These are phyloP conservation scores for Crenuchus spilurus DNA, from an alignment of 2,797 vertebrate genomes.

Conservation along the genomic window DNA sequence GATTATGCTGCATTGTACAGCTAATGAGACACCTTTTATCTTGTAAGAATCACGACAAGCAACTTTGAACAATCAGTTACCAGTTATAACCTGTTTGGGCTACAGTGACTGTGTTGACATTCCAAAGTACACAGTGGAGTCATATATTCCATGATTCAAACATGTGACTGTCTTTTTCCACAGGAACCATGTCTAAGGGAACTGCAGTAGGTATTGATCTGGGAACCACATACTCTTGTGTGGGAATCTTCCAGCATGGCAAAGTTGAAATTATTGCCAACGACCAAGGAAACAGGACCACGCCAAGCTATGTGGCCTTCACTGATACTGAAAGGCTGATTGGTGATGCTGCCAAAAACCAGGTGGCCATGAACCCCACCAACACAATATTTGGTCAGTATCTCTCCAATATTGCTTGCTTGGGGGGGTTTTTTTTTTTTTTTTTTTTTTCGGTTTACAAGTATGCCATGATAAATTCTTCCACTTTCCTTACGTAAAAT, in stretches of 20 bases:
- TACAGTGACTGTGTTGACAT: background rate
- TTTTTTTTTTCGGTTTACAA: background rate
- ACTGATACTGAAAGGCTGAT: constrained; percentile 92
- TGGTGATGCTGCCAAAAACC: constrained; percentile 95
- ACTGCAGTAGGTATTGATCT: constrained; percentile 96
- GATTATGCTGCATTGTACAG: background rate
- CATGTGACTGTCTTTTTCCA: background rate
- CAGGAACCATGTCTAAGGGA: constrained; percentile 92
- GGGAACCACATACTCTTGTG: constrained; percentile 97
- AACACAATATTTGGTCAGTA: constrained; percentile 93
- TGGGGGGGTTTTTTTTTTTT: too few species aligned
- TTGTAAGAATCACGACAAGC: background rate
- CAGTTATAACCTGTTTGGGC: background rate
- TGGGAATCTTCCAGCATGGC: constrained; percentile 95
- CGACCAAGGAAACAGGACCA: constrained; percentile 95
- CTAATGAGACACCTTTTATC: background rate
- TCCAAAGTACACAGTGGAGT: constrained; percentile 1
- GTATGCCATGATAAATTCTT: background rate
- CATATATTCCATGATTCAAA: background rate
- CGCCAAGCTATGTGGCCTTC: constrained; percentile 95
- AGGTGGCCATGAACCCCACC: constrained; percentile 97
- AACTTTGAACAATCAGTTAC: too few species aligned
- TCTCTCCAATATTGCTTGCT: background rate
- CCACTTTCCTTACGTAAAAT: too few species aligned
- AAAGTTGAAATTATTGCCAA: constrained; percentile 98